phyloP scores from a whole-genome alignment of 2,113 vertebrate species.

The Paralichthys olivaceus region DNA sequence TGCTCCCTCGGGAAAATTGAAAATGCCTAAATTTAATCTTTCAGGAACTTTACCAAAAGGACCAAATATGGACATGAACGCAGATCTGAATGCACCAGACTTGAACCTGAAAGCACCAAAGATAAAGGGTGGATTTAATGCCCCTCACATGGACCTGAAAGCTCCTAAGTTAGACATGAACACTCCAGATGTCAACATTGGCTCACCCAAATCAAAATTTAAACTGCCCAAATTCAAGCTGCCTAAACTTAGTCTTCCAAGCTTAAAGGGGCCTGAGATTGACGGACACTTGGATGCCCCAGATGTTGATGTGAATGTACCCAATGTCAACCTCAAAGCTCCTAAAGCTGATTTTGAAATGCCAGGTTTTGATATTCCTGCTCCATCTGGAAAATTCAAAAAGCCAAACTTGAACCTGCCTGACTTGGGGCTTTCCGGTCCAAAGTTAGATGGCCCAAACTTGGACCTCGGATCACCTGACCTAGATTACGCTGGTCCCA shows the following conservation, averaged over 20 bases:
- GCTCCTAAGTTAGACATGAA: slow-evolving; percentile 61
- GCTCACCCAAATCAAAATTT: slow-evolving; percentile 43
- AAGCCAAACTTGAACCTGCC: slow-evolving; percentile 59
- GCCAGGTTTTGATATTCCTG: slow-evolving; percentile 34
- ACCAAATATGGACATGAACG: slow-evolving; percentile 30
- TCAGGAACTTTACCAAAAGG: slow-evolving; percentile 29
- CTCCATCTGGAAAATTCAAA: slow-evolving; percentile 60
- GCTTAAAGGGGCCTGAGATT: slow-evolving; percentile 59
- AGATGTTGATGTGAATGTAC: slow-evolving; percentile 38
- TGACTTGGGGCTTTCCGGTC: slow-evolving; percentile 40
- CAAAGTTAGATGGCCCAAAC: slow-evolving; percentile 35
- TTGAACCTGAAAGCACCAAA: slow-evolving; percentile 56
- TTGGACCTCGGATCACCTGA: slow-evolving; percentile 40
- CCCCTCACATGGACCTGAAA: slow-evolving; percentile 51
- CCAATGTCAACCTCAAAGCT: slow-evolving; percentile 51
- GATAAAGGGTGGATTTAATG: slow-evolving; percentile 60
- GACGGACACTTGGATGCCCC: slow-evolving; percentile 46
- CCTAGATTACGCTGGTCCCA: slow-evolving; percentile 34
- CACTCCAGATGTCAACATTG: slow-evolving; percentile 55
- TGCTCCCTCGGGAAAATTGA: slow-evolving; percentile 36
- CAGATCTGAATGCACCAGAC: slow-evolving; percentile 30
- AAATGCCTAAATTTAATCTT: slow-evolving; percentile 38
- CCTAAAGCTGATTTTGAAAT: slow-evolving; percentile 9
- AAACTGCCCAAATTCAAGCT: slow-evolving; percentile 66
- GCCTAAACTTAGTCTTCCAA: slow-evolving; percentile 56